Conservation (phyloP, 2,797 vertebrate genomes). For the Mycteria americana region DNA sequence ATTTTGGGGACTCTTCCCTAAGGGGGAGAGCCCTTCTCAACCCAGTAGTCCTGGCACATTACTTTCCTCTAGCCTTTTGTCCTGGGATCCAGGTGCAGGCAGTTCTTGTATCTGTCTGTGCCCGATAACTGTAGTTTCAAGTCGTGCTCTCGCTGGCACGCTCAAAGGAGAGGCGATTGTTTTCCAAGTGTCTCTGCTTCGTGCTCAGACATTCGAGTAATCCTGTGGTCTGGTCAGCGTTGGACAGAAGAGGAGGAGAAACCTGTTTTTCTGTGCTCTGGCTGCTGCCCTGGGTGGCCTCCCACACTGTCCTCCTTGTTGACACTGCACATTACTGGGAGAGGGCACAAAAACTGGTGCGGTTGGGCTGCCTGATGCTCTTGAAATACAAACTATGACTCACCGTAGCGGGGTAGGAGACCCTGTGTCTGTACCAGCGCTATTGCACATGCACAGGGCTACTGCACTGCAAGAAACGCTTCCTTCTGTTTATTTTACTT, state of each 20-base stretch:
- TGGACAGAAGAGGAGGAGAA: not conserved
- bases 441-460: accelerated
- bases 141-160: not conserved
- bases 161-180: not conserved
- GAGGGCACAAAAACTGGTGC: accelerated
- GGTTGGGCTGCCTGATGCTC: not conserved
- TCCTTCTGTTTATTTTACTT: not conserved
- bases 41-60: accelerated
- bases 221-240: not conserved
- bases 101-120: not conserved
- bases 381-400: accelerated
- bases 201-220: not conserved
- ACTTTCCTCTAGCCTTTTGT: not conserved
- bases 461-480: accelerated
- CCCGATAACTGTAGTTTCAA: not conserved
- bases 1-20: accelerated
- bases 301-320: not conserved
- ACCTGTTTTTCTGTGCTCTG: not conserved
- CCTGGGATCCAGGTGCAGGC: not conserved
- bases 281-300: not conserved
- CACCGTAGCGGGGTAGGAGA: not conserved
- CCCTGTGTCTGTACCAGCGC: not conserved
- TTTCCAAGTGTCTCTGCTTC: not conserved
- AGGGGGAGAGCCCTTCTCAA: not conserved
- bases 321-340: not conserved